Conservation (phyloP, 2,113 vertebrate species). For the Patagioenas fasciata region DNA sequence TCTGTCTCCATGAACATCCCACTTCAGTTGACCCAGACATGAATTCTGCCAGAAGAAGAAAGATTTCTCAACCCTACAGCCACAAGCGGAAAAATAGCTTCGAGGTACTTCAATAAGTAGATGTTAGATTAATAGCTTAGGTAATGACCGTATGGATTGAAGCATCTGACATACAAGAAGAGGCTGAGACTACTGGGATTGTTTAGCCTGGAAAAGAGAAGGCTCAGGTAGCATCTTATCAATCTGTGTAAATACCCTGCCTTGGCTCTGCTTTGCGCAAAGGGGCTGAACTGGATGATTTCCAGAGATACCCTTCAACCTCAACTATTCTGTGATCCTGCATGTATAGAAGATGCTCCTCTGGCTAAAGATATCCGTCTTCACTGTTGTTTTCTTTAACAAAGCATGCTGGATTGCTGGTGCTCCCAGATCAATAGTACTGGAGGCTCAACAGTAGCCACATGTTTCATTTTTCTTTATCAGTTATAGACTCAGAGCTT, state of each 20-base stretch:
- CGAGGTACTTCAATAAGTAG: not conserved
- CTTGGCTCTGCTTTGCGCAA: not conserved
- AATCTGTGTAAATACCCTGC: not conserved
- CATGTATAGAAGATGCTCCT: not conserved
- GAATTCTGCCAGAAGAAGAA: not conserved
- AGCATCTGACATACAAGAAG: not conserved
- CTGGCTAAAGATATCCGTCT: not conserved
- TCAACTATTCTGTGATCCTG: not conserved
- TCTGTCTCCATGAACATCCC: not conserved
- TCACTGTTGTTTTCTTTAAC: not conserved
- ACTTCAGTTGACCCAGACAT: not conserved
- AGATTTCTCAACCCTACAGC: not conserved
- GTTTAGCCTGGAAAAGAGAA: not conserved
- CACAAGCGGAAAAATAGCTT: not conserved
- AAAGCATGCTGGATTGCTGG: not conserved
- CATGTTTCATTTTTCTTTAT: not conserved
- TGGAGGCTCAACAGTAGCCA: not conserved
- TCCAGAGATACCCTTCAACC: not conserved
- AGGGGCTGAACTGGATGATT: not conserved
- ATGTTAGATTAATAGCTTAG: not conserved
- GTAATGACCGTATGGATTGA: not conserved
- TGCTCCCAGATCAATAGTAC: not conserved
- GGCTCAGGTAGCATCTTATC: not conserved
- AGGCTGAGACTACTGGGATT: not conserved
- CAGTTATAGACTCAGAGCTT: not conserved